A percentile compares a stretch with the other conserved stretches of the same genome.
These are phyloP conservation scores for Leptatherina wallacei DNA, from an alignment of 2,797 vertebrate species.

Conservation along the genomic window DNA sequence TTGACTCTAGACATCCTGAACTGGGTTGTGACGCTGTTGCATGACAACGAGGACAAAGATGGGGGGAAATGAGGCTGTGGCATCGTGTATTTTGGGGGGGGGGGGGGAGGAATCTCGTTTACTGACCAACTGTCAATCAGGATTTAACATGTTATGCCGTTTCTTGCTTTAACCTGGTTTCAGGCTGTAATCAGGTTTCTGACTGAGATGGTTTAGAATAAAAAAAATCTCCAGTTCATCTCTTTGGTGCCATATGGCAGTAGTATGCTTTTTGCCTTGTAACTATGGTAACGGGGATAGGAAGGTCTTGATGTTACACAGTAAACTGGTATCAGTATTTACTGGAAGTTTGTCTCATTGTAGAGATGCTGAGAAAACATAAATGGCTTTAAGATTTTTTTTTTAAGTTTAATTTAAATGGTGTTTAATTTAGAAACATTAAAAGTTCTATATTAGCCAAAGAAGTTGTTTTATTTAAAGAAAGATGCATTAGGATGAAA, in stretches of 20 bases:
- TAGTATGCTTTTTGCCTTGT: not conserved
- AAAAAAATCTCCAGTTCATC: not conserved
- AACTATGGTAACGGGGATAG: not conserved
- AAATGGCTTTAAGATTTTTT: too few relatives aligned
- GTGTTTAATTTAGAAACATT: not conserved
- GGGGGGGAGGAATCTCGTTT: not conserved
- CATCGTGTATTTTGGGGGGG: not conserved
- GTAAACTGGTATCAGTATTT: not conserved
- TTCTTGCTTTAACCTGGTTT: not conserved
- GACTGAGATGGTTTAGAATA: not conserved
- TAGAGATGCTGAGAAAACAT: too few relatives aligned
- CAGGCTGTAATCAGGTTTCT: not conserved
- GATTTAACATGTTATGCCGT: slow-evolving; percentile 7
- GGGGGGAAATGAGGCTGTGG: not conserved
- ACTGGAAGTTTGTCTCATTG: too few relatives aligned
- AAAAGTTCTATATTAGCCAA: not conserved
- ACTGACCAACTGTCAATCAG: slow-evolving; percentile 5
- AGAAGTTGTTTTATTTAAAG: too few relatives aligned
- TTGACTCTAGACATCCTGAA: not conserved
- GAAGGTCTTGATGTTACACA: not conserved
- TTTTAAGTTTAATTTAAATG: not conserved
- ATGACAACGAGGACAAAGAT: not conserved
- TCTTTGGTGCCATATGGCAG: not conserved
- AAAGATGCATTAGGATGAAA: not conserved
- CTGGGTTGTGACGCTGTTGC: not conserved